Percentiles rank a stretch among this genome's conserved stretches.
These are phyloP conservation scores for Ctenochaetus hawaiiensis DNA, from an alignment of 2,797 vertebrate species.

Conservation along the genomic window DNA sequence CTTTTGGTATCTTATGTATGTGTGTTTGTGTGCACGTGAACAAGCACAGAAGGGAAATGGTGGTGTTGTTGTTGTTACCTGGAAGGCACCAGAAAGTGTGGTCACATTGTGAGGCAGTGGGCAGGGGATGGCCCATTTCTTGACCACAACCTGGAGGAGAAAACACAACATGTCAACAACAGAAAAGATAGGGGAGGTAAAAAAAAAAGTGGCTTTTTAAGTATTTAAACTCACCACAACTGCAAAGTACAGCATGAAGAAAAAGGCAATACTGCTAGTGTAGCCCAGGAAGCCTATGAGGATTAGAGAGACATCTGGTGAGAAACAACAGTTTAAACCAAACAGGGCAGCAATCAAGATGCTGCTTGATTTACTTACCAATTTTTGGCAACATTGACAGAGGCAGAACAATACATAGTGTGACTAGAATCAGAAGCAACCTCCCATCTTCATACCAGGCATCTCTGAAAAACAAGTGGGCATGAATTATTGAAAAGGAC, in stretches of 20 bases:
- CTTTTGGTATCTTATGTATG: neutral
- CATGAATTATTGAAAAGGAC: constrained; percentile 22
- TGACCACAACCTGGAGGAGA: constrained; percentile 88
- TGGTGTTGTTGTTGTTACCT: constrained; percentile 64
- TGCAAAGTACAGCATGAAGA: constrained; percentile 95
- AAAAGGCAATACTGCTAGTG: constrained; percentile 95
- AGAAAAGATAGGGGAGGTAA: neutral
- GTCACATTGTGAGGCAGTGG: constrained; percentile 87
- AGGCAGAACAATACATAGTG: constrained; percentile 90
- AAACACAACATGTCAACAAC: constrained; percentile 24
- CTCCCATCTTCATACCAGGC: constrained; percentile 93
- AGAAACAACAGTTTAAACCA: neutral
- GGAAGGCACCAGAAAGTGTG: constrained; percentile 18
- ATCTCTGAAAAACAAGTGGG: constrained; percentile 69
- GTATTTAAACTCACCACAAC: constrained; percentile 90
- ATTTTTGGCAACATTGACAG: constrained; percentile 93
- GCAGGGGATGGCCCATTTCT: constrained; percentile 95
- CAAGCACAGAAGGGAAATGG: neutral
- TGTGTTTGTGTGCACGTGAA: constrained; percentile 5
- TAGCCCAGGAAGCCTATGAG: constrained; percentile 96
- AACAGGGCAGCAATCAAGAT: neutral
- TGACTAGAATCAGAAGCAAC: constrained; percentile 87
- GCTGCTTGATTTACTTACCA: constrained; percentile 81
- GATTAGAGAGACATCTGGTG: constrained; percentile 1
- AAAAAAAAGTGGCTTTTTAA: neutral